Evolutionary conservation across 1,140 invertebrate species (phyloP).

Genomic region (Tigriopus japonicus): DNA sequence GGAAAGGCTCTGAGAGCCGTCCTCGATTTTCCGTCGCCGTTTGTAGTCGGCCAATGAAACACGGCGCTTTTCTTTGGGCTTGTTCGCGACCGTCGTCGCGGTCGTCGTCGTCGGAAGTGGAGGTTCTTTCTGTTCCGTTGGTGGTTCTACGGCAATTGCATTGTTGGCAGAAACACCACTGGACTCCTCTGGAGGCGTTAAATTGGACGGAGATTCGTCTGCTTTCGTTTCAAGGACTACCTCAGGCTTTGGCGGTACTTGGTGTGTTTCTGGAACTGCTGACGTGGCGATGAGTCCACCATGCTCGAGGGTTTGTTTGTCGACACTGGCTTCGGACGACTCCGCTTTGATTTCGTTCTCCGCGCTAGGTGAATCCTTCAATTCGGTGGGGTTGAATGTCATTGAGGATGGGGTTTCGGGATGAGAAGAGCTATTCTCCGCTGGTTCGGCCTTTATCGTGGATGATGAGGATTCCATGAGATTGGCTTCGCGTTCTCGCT

Average conservation of each 20-base stretch:
- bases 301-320: background rate
- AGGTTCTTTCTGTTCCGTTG: too few relatives aligned
- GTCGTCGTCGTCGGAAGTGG: too few relatives aligned
- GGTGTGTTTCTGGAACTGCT: too few relatives aligned
- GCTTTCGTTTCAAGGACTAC: background rate
- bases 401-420: background rate
- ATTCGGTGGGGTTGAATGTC: background rate
- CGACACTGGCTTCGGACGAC: background rate
- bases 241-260: background rate
- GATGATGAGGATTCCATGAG: background rate
- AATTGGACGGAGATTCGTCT: too few relatives aligned
- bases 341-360: background rate
- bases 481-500: background rate
- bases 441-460: background rate
- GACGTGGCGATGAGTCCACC: background rate
- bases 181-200: too few relatives aligned
- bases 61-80: constrained; percentile 7
- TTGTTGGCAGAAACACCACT: background rate
- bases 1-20: background rate
- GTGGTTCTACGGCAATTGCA: background rate
- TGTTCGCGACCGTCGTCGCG: background rate
- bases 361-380: background rate
- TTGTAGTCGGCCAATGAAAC: constrained; percentile 14
- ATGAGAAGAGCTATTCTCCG: background rate
- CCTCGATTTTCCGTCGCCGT: background rate